Evolutionary conservation across 2,113 vertebrate species (phyloP).

Genomic region (Atrichornis clamosus): DNA sequence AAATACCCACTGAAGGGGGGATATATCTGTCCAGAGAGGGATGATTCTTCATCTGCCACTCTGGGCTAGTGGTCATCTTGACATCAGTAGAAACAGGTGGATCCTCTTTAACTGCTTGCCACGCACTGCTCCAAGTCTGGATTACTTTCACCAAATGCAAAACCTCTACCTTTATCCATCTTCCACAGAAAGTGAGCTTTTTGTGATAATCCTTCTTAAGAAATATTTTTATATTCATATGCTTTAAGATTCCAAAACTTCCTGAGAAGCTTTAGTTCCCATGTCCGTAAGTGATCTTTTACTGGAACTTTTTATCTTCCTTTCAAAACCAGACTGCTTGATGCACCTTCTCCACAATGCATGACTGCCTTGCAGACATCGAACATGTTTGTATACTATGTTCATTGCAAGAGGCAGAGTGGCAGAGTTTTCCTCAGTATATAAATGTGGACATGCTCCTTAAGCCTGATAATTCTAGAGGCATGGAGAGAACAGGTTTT

Average conservation of each 20-base stretch:
- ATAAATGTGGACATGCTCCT: neutral
- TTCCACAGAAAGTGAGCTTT: neutral
- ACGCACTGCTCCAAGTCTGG: neutral
- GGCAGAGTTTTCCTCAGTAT: neutral
- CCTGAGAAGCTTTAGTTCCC: neutral
- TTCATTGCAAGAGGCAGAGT: neutral
- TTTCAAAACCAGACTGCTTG: neutral
- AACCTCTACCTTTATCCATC: neutral
- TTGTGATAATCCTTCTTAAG: neutral
- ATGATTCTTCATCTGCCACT: neutral
- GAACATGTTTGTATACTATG: neutral
- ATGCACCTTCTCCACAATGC: neutral
- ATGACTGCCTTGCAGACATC: rapidly evolving
- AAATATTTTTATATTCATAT: neutral
- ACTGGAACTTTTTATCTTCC: neutral
- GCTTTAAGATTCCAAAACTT: neutral
- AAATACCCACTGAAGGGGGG: neutral
- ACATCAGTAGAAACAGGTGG: neutral
- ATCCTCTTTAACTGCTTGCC: neutral
- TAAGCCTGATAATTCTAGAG: neutral
- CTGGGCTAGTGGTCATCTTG: neutral
- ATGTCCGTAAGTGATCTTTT: neutral
- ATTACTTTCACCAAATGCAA: neutral
- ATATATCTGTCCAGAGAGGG: neutral
- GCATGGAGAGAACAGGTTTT: neutral